Percentiles rank a stretch among this genome's conserved stretches.
phyloP scores from a whole-genome alignment of 2,113 vertebrate genomes.

The Mustela nigripes region DNA sequence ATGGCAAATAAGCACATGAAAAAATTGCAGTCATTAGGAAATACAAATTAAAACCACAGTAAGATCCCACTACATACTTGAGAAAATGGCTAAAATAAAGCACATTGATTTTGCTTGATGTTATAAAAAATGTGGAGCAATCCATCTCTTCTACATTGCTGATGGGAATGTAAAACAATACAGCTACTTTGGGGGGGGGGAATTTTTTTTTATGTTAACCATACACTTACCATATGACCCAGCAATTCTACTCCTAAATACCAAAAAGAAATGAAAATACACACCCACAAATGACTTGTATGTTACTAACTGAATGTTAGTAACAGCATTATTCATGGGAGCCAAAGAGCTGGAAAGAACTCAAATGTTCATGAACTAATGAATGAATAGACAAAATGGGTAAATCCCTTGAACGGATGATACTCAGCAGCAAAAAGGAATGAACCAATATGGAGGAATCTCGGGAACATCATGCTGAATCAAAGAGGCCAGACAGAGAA shows the following conservation, averaged over 20 bases:
- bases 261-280: not conserved
- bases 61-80: not conserved
- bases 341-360: not conserved
- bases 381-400: not conserved
- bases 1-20: not conserved
- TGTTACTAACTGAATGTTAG: not conserved
- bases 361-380: not conserved
- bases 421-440: conserved; percentile 1
- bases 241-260: not conserved
- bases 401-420: not conserved
- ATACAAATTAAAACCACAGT: not conserved
- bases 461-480: not conserved
- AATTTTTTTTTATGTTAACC: not conserved
- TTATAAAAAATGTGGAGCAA: not conserved
- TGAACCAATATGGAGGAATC: not conserved
- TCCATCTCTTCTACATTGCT: not conserved
- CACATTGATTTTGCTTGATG: not conserved
- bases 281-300: not conserved
- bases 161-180: not conserved
- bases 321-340: not conserved
- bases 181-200: not conserved
- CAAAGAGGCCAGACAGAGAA: conserved; percentile 23
- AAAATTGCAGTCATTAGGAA: conserved; percentile 7
- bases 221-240: not conserved
- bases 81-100: not conserved